Evolutionary conservation across 2,797 vertebrate species (phyloP), one percentile per base, ranked within the genome.

Genomic region (Picus viridis): DNA sequence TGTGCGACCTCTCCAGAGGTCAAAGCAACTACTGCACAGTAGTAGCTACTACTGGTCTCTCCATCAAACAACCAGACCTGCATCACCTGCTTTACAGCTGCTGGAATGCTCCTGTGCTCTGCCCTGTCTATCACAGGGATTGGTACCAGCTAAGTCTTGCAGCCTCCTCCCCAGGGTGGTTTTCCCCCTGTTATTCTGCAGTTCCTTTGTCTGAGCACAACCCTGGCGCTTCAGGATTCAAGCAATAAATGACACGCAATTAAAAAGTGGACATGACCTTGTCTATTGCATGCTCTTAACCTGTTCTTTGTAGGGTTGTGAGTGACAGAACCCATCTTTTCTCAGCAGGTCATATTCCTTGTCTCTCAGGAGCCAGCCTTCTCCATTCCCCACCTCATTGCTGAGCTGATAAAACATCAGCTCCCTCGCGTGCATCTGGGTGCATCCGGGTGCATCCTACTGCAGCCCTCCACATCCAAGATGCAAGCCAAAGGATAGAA

Each of bases 241-340:
- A 45, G 56, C 43, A 89, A 10, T 24, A 73, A 83, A 63, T 63
- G 45, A 5, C 15, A 29, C 2, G 5, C 23, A n/a, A 67, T 80
- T 85, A 68, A 80, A 86, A 88, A 36, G 16, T 18, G 7, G 12
- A 4, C 0, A 1, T 58, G 18, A 56, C 47, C 45, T 7, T 39
- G 62, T 29, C 32, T 45, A 7, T 61, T 3, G 5, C 8, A 18
- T 14, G 16, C 20, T 34, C 30, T 45, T 77, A 57, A 64, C 16
- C 10, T 5, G 0, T n/a, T 86, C 15, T n/a, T 86, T 10, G 2
- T 43, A 59, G 34, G 57, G 39, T 58, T 58, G 3, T 0, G 0
- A 72, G 53, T 9, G 23, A 59, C 54, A 83, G 64, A 68, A 64
- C 22, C 12, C 30, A 5, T 24, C 22, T 43, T 43, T 16, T 5